A percentile compares a stretch with the other conserved stretches of the same genome.
Conservation (phyloP, 2,888 invertebrate species). For the Tinea semifulvella region DNA sequence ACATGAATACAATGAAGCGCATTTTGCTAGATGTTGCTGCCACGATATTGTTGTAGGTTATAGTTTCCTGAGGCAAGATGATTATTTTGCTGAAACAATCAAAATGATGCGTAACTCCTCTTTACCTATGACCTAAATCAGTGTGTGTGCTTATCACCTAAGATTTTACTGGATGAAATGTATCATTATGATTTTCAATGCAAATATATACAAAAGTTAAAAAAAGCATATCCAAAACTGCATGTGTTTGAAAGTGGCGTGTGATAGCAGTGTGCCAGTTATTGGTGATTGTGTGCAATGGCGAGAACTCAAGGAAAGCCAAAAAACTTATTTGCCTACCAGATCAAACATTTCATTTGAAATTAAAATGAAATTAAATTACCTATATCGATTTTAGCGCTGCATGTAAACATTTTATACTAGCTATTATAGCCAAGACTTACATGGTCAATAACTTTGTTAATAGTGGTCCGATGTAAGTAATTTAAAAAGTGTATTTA, state of each 20-base stretch:
- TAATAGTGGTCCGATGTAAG: too few relatives aligned
- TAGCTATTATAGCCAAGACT: too few relatives aligned
- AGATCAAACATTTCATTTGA: too few relatives aligned
- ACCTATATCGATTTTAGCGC: too few relatives aligned
- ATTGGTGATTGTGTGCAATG: background rate
- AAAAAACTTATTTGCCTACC: too few relatives aligned
- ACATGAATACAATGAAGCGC: constrained; percentile 8
- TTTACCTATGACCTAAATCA: background rate
- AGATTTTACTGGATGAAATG: too few relatives aligned
- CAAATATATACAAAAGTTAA: background rate
- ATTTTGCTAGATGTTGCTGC: constrained; percentile 19
- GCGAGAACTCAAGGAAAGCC: too few relatives aligned
- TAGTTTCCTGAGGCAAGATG: constrained; percentile 37
- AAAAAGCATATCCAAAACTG: background rate
- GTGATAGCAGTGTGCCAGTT: constrained; percentile 2
- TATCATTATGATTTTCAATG: background rate
- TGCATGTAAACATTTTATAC: too few relatives aligned
- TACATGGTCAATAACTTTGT: too few relatives aligned
- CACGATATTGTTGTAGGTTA: constrained; percentile 28
- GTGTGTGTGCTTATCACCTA: background rate
- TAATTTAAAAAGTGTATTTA: too few relatives aligned
- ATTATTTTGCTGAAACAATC: constrained; percentile 59
- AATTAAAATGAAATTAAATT: too few relatives aligned
- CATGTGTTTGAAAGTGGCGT: background rate
- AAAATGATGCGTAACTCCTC: constrained; percentile 26